These are phyloP conservation scores for Cyanistes caeruleus DNA, from an alignment of 2,113 vertebrate species.

Conservation along the genomic window DNA sequence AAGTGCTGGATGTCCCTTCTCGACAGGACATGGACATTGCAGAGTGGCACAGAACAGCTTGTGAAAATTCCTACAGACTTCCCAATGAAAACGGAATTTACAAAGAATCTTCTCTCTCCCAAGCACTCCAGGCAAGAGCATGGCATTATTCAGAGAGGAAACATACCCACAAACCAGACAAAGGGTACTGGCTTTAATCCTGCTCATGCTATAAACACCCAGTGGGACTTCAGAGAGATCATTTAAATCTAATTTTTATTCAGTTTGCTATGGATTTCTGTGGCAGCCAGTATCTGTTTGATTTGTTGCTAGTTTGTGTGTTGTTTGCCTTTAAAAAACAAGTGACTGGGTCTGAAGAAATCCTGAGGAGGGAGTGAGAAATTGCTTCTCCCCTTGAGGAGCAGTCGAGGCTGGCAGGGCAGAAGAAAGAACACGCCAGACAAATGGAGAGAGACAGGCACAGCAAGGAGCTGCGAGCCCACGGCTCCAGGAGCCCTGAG, in stretches of 20 bases:
- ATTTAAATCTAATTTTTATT: conserved; percentile 5
- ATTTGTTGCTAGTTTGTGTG: neutral
- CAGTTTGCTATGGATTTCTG: neutral
- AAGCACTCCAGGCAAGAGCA: neutral
- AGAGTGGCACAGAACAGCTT: neutral
- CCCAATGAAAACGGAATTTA: neutral
- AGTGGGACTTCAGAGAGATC: neutral
- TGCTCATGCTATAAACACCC: conserved; percentile 25
- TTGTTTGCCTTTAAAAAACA: neutral
- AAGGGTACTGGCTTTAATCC: neutral
- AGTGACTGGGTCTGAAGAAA: conserved; percentile 24
- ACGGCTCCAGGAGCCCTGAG: neutral
- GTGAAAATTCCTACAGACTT: neutral
- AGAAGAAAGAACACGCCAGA: conserved; percentile 44
- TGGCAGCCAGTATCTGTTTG: conserved; percentile 11
- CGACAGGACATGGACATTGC: neutral
- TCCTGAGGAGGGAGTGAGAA: conserved; percentile 24
- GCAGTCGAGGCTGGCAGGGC: conserved; percentile 11
- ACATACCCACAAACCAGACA: neutral
- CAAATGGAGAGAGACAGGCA: neutral
- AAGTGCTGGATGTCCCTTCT: neutral
- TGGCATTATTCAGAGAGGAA: conserved; percentile 3
- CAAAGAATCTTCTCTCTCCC: neutral
- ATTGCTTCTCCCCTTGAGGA: conserved; percentile 48
- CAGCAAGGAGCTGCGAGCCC: neutral